A percentile compares a stretch with the other conserved stretches of the same genome.
Conservation (phyloP, 2,888 invertebrate species). For the Ptilodon capucinus region DNA sequence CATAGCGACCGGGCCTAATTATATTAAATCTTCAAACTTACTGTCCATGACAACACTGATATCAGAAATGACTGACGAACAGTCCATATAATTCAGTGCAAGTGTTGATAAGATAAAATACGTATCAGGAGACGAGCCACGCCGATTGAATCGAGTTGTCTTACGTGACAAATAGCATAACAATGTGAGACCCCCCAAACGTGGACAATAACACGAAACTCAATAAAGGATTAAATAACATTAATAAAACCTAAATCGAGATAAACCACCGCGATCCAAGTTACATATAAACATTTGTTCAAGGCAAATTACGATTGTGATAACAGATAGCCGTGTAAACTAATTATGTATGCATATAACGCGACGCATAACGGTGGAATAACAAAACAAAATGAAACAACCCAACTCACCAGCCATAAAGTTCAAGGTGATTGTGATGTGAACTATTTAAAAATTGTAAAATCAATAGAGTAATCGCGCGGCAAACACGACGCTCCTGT, state of each 20-base stretch:
- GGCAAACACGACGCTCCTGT: constrained; percentile 59
- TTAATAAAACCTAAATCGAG: constrained; percentile 17
- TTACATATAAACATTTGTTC: constrained; percentile 42
- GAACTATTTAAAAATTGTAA: constrained; percentile 60
- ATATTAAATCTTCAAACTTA: constrained; percentile 41
- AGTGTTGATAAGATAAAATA: constrained; percentile 60
- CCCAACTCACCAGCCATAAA: constrained; percentile 74
- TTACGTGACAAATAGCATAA: constrained; percentile 28
- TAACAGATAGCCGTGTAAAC: constrained; percentile 36
- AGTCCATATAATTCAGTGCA: constrained; percentile 41
- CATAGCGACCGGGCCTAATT: neutral
- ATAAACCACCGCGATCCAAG: constrained; percentile 22
- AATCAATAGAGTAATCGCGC: constrained; percentile 76
- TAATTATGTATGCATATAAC: constrained; percentile 33
- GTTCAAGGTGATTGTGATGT: constrained; percentile 63
- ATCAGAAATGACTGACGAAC: constrained; percentile 48
- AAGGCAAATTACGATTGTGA: constrained; percentile 43
- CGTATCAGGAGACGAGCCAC: constrained; percentile 35
- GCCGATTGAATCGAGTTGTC: constrained; percentile 33
- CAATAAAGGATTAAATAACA: constrained; percentile 15
- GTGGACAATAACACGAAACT: constrained; percentile 24
- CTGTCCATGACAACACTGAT: constrained; percentile 55
- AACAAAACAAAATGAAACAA: constrained; percentile 21
- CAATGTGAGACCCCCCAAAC: constrained; percentile 18
- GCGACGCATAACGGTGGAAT: constrained; percentile 18